Base-by-base conservation (phyloP, 2,888 invertebrate species). In the Dasypolia templi region DNA sequence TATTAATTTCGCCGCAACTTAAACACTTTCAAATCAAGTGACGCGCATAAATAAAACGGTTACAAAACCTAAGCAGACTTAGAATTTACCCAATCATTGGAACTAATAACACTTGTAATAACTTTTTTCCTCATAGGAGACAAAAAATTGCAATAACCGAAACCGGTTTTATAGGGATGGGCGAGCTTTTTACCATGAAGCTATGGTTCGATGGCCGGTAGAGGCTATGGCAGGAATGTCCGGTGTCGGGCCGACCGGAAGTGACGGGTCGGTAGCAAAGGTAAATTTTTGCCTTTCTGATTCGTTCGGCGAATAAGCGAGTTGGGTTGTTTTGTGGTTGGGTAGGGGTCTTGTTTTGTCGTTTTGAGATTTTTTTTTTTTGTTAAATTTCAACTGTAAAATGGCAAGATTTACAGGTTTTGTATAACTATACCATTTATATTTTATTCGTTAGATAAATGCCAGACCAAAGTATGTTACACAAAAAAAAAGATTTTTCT, bases 161-260 rank as follows among this genome's bases (percentile, higher is more conserved):
- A 79, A 84, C 86, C 79, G 39, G 87, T 87, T 81, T 12, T 64
- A 62, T 51, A 58, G 35, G 62, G 53, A 61, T 70, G 64, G 79
- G 79, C 63, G 62, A 72, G 26, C 72, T 83, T 81, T 82, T 85
- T 77, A 82, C 67, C 67, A 73, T 72, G 51, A 56, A 62, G 19
- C 80, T 79, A 77, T 77, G 77, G 86, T 76, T 77, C 77, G 77
- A 63, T 79, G 81, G 77, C 79, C 75, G 71, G 79, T 79, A 81
- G 81, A 86, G 87, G 85, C 83, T 89, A 91, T 89, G 91, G 84
- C 82, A 88, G 88, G 92, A 89, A 90, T 91, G 88, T 90, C 91
- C 91, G 91, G 88, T 79, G 72, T 68, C 73, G 68, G 44, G 39
- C 29, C 49, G 76, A 72, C 86, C 87, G 89, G 91, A 89, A 88